These are phyloP conservation scores for Chelmon rostratus DNA, from an alignment of 2,797 vertebrate species.

Conservation along the genomic window DNA sequence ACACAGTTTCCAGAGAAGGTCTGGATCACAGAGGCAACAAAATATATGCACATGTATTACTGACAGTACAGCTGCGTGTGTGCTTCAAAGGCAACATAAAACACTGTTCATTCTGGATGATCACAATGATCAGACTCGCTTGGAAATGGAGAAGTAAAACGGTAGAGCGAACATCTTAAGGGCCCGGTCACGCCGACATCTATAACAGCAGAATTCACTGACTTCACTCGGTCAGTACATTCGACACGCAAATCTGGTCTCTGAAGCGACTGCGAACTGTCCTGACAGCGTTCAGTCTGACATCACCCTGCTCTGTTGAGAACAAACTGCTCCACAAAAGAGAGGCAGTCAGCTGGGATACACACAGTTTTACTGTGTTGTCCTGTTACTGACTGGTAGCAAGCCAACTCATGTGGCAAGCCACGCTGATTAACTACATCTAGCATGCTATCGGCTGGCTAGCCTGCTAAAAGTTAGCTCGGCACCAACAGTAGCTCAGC, in stretches of 20 bases:
- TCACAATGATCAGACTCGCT: not conserved
- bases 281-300: not conserved
- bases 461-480: not conserved
- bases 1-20: conserved; percentile 90
- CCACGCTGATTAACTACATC: not conserved
- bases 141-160: not conserved
- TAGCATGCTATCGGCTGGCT: conserved; percentile 45
- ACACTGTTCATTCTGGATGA: conserved; percentile 17
- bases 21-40: conserved; percentile 88
- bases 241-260: not conserved
- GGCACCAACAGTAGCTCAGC: not conserved
- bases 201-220: not conserved
- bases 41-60: conserved; percentile 89
- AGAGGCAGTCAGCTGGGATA: not conserved
- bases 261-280: not conserved
- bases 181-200: conserved; percentile 15
- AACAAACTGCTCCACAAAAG: not conserved
- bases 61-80: conserved; percentile 82
- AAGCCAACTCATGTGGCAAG: not conserved
- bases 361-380: not conserved
- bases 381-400: not conserved
- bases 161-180: not conserved
- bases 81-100: conserved; percentile 60
- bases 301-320: not conserved
- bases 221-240: not conserved